These are phyloP conservation scores for Nixonia krombeini DNA, from an alignment of 1,140 invertebrate species.

Conservation along the genomic window DNA sequence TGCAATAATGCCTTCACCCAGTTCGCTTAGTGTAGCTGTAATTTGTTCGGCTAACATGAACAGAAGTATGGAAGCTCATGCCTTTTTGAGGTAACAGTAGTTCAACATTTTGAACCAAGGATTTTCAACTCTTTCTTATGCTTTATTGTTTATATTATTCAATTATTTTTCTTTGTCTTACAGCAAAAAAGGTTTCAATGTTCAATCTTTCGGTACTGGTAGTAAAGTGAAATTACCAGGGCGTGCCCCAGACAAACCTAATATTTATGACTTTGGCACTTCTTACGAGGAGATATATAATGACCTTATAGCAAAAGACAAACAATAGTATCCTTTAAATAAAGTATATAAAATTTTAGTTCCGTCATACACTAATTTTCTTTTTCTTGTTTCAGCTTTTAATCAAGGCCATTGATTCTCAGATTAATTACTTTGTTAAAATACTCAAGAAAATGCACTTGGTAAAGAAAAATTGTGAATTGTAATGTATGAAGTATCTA, in stretches of 20 bases:
- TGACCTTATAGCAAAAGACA: slow-evolving; percentile 91
- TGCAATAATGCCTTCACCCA: slow-evolving; percentile 58
- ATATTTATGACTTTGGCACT: slow-evolving; percentile 98
- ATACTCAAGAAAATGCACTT: background rate
- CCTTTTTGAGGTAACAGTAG: slow-evolving; percentile 81
- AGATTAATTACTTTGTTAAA: background rate
- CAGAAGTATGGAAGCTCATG: slow-evolving; percentile 99
- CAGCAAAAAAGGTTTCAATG: slow-evolving; percentile 96
- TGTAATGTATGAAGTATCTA: background rate
- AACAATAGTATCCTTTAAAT: slow-evolving; percentile 83
- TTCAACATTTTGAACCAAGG: no score
- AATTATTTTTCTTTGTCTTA: slow-evolving; percentile 12
- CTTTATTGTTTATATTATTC: background rate
- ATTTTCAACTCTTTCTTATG: no score
- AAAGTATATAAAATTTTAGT: slow-evolving; percentile 7
- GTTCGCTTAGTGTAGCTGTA: slow-evolving; percentile 88
- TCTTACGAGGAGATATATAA: slow-evolving; percentile 98
- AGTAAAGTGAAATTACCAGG: slow-evolving; percentile 98
- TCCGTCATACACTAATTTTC: slow-evolving; percentile 1
- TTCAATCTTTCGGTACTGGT: slow-evolving; percentile 97
- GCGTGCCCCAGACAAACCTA: slow-evolving; percentile 93
- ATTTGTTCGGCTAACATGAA: slow-evolving; percentile 99
- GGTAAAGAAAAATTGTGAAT: background rate
- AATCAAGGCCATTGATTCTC: background rate
- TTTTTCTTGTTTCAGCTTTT: slow-evolving; percentile 34